Evolutionary conservation across 1,140 invertebrate genomes (phyloP), one percentile per base, ranked within the genome.

Genomic region (Caerostris extrusa): DNA sequence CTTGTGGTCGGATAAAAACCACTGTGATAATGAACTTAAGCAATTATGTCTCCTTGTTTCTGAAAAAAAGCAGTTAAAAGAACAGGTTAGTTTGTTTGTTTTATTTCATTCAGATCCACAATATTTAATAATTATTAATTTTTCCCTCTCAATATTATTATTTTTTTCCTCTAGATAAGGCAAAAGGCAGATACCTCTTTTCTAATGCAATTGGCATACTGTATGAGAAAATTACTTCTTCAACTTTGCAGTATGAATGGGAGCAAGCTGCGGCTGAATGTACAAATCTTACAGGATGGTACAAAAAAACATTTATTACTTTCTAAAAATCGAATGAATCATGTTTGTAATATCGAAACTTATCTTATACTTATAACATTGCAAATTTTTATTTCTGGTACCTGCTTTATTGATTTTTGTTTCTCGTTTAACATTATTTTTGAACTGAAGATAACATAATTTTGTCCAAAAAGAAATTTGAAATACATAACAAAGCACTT

Each of bases 181-280:
- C 93, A 94, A 67, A 94, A 94, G 58, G 53, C 90, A n/a, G 3
- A 5, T 90, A 7, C 82, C 87, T 57, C 56, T 94, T n/a, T 64
- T 58, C 83, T 14, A 85, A 87, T 56, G 57, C 93, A 14, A 94
- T 94, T 69, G 60, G 83, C 53, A 85, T 82, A 10, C n/a, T 94
- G 60, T 90, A 90, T 7, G 87, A 94, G 34, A 58, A 90, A 69
- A 19, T 77, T 94, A 0, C 61, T 94, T 34, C n/a, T 90, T 90
- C 93, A 82, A 90, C 34, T 7, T 60, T 94, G 53, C 87, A 94
- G 50, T 85, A 60, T 57, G 93, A 94, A 56, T 94, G 93, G 93
- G 93, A 94, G 0, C 93, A 90, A 60, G 58, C 60, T 14, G 3
- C 34, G 14, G 14, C 61, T 10, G 93, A 94, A 83, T 94, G 93